Base-by-base conservation (phyloP, 2,113 vertebrate genomes). In the Sardina pilchardus region DNA sequence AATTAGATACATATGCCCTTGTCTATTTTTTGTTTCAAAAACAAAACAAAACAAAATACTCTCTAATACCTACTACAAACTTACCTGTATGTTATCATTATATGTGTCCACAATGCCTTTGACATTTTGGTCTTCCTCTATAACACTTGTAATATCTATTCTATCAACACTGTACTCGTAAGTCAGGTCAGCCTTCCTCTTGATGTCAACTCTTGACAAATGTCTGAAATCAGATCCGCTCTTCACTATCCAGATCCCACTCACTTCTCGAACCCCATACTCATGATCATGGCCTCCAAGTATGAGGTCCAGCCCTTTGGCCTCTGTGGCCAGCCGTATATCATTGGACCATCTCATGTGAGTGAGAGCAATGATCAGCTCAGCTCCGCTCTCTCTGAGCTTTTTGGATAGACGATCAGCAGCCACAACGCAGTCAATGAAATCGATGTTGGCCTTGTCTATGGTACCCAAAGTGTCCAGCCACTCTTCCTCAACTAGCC, bases 401-500 rank as follows among this genome's bases (percentile, higher is more conserved):
- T 92, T 87, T 88, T 63, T 24, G 78, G 87, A 63, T 42, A 87
- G 85, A 50, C 88, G 36, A 39, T 90, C 88, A 80, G 80, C 87
- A 71, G 86, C n/a, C 84, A 90, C 81, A 1, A 87, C 85, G 26
- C 85, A 89, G 85, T 80, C 85, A 78, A 53, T 78, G 50, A 84
- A 91, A 9, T 88, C 80, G 24, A 92, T 9, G 17, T 91, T 92
- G 81, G 83, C 86, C 88, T 89, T 92, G 34, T 85, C 92, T 48
- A 90, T 75, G 12, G 84, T 89, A 75, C 53, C 48, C 8, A 93
- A 81, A 1, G 47, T 90, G 83, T 90, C 88, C 30, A 92, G 85
- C 89, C 92, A 93, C 6, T 92, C 90, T 90, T 91, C 85, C 86
- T 91, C 91, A 53, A 92, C 90, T 84, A 92, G 90, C n/a, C 86